Percentiles rank a stretch among this genome's conserved stretches.
Conservation (phyloP, 2,797 vertebrate species). For the Masticophis lateralis region DNA sequence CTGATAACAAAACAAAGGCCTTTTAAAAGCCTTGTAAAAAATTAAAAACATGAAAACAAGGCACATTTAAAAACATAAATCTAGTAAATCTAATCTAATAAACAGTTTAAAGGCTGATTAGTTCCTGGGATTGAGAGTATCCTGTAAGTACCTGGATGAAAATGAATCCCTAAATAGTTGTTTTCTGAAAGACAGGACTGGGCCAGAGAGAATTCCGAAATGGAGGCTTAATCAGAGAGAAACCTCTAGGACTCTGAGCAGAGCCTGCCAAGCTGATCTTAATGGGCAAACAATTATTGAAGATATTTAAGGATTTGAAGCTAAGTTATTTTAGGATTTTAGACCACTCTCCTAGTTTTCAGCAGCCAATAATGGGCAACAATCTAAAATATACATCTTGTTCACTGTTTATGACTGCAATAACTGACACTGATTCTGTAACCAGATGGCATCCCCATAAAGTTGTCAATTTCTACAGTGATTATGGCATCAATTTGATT, state of each 20-base stretch:
- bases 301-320: not conserved
- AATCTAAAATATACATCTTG: not conserved
- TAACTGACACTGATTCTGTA: not conserved
- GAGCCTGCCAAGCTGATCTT: not conserved
- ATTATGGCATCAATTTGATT: not conserved
- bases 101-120: not conserved
- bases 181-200: not conserved
- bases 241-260: not conserved
- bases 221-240: not conserved
- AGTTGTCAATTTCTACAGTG: not conserved
- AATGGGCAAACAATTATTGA: not conserved
- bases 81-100: not conserved
- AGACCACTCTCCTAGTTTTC: not conserved
- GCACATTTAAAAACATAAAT: not conserved
- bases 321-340: not conserved
- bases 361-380: not conserved
- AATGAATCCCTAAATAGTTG: not conserved
- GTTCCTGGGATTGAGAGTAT: not conserved
- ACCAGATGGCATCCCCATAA: not conserved
- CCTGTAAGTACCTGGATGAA: not conserved
- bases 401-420: not conserved
- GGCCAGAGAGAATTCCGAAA: not conserved
- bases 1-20: not conserved
- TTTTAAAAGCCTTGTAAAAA: not conserved
- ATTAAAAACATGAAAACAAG: not conserved